Evolutionary conservation across 2,797 vertebrate species (phyloP), one percentile per base, ranked within the genome.

Genomic region (Nothura maculosa): DNA sequence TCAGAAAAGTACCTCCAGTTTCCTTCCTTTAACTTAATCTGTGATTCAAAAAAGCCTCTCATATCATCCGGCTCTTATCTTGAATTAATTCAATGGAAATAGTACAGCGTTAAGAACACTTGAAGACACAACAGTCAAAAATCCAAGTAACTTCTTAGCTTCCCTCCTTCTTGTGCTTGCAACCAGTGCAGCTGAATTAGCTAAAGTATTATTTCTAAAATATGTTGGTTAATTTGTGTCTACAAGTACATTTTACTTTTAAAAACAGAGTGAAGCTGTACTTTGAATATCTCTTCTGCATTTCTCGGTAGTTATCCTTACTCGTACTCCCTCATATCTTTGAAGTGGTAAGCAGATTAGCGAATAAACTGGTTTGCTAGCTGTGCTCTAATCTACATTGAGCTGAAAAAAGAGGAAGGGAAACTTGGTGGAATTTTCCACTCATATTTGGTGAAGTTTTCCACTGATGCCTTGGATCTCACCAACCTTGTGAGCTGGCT

Each of bases 11-110:
- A n/a, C 10, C 18, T 84, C 12, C 25, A 38, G 6, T 55, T 93
- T 81, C 25, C 36, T 87, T 82, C 34, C 48, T 54, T 63, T 64
- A 69, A 87, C 92, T 92, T 74, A 55, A 80, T 28, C 36, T 43
- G 15, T 63, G 47, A 67, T 34, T 86, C 24, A 57, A 50, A 70
- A 11, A 48, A 43, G 16, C 12, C 25, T 84, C 81, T 86, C 28
- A 36, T 87, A 32, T 38, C 25, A 61, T 79, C 32, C 38, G 45
- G 30, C 4, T 77, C 79, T 74, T 82, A 30, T 82, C 28, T 85
- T 72, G 10, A 72, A 54, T 43, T 50, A 80, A 34, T 88, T 61
- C 82, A 58, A 45, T 48, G 30, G 14, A 90, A 80, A 68, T 52
- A 47, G 6, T 47, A 68, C 10, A 69, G 12, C 47, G 75, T 86